These are phyloP conservation scores for Leptothorax acervorum DNA, from an alignment of 2,888 invertebrate species.

Conservation along the genomic window DNA sequence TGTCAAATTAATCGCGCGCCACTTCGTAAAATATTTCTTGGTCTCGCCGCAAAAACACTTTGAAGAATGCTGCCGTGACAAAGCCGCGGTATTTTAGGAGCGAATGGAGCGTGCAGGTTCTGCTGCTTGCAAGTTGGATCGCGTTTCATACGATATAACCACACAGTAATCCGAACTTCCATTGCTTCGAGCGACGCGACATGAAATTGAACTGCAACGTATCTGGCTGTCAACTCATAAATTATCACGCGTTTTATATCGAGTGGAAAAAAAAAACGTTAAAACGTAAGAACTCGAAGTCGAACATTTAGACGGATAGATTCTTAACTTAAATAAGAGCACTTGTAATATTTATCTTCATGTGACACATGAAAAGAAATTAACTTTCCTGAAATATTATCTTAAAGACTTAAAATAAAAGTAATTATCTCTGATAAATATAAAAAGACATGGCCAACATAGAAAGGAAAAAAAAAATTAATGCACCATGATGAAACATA, in stretches of 20 bases:
- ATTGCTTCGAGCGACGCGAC: constrained; percentile 23
- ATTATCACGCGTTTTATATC: constrained; percentile 9
- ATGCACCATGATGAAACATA: not conserved
- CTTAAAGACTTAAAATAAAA: not conserved
- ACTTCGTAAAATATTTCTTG: constrained; percentile 25
- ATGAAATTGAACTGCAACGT: constrained; percentile 36
- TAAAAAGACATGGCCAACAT: not conserved
- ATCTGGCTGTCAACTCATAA: constrained; percentile 19
- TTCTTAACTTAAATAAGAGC: not conserved
- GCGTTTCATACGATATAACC: constrained; percentile 37
- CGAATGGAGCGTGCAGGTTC: constrained; percentile 40
- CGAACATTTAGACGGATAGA: not conserved
- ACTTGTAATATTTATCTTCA: not conserved
- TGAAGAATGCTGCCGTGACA: constrained; percentile 43
- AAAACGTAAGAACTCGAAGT: not conserved
- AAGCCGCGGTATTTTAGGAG: constrained; percentile 50
- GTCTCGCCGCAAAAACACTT: constrained; percentile 25
- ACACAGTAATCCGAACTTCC: constrained; percentile 39
- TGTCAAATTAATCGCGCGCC: constrained; percentile 40
- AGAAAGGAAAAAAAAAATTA: not conserved
- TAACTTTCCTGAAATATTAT: not conserved
- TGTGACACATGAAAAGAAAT: not conserved
- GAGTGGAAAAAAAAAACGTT: not conserved
- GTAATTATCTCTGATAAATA: not conserved
- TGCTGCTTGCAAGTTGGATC: constrained; percentile 37